phyloP scores from a whole-genome alignment of 2,888 invertebrate genomes.

The Eubasilissa splendida region DNA sequence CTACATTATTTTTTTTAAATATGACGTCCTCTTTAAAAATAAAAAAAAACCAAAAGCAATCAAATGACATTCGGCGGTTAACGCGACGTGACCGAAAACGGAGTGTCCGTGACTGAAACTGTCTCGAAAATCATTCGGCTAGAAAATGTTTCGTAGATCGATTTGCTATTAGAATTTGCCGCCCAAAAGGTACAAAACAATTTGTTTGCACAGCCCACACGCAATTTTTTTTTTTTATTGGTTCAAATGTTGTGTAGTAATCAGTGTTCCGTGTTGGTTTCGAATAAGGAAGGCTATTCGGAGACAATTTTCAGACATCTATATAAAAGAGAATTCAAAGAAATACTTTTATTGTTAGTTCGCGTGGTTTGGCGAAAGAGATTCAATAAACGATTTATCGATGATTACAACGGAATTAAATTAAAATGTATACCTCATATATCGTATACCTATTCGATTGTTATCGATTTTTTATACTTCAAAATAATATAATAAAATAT shows the following conservation, averaged over 20 bases:
- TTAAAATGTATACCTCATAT: too few species aligned
- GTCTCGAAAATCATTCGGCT: slow-evolving; percentile 13
- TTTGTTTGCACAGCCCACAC: slow-evolving; percentile 15
- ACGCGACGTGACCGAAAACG: background rate
- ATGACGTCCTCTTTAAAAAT: background rate
- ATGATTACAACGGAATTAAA: too few species aligned
- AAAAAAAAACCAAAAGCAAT: slow-evolving; percentile 22
- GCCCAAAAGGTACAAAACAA: background rate
- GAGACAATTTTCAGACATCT: background rate
- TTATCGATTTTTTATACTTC: too few species aligned
- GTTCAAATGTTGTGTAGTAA: slow-evolving; percentile 13
- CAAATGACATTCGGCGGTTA: slow-evolving; percentile 16
- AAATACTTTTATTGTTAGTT: background rate
- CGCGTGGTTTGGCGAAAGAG: background rate
- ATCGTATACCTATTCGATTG: too few species aligned
- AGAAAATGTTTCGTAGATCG: background rate
- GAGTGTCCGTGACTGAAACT: slow-evolving; percentile 16
- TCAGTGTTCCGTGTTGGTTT: slow-evolving; percentile 20
- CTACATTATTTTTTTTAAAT: too few species aligned
- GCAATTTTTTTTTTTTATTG: slow-evolving; percentile 20
- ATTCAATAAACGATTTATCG: too few species aligned
- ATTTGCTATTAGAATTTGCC: background rate
- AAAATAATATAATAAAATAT: too few species aligned
- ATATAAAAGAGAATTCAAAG: background rate
- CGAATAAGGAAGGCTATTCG: slow-evolving; percentile 3